phyloP scores from a whole-genome alignment of 2,888 invertebrate genomes.

The Polietes domitor region DNA sequence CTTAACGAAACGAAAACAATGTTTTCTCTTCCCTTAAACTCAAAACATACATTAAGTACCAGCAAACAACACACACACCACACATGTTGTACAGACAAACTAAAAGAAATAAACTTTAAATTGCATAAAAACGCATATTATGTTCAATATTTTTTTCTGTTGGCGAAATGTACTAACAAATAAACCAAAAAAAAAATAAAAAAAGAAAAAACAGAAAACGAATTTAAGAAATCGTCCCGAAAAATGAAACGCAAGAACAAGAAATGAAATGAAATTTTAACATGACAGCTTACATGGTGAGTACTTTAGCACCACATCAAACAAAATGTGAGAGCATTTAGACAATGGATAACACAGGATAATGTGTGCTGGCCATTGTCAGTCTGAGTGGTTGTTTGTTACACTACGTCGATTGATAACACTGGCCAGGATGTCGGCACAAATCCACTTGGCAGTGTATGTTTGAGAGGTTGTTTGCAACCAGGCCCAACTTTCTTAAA shows the following conservation, averaged over 20 bases:
- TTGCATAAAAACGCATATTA: neutral
- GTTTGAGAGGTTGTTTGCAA: too few species aligned
- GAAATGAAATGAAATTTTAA: conserved; percentile 42
- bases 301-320: conserved; percentile 67
- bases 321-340: conserved; percentile 51
- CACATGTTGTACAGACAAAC: conserved; percentile 36
- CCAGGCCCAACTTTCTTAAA: too few species aligned
- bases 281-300: conserved; percentile 66
- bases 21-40: conserved; percentile 20
- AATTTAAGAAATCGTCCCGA: neutral
- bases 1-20: conserved; percentile 60
- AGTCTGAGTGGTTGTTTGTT: neutral
- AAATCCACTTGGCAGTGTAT: too few species aligned
- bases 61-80: conserved; percentile 39
- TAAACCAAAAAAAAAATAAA: neutral
- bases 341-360: neutral
- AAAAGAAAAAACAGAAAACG: neutral
- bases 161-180: neutral
- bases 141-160: neutral
- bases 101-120: conserved; percentile 22
- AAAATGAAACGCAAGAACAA: conserved; percentile 29
- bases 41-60: neutral
- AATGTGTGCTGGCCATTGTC: neutral
- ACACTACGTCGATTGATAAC: too few species aligned
- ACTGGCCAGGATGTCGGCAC: too few species aligned